phyloP scores from a whole-genome alignment of 2,113 vertebrate species.

The Theristicus caerulescens region DNA sequence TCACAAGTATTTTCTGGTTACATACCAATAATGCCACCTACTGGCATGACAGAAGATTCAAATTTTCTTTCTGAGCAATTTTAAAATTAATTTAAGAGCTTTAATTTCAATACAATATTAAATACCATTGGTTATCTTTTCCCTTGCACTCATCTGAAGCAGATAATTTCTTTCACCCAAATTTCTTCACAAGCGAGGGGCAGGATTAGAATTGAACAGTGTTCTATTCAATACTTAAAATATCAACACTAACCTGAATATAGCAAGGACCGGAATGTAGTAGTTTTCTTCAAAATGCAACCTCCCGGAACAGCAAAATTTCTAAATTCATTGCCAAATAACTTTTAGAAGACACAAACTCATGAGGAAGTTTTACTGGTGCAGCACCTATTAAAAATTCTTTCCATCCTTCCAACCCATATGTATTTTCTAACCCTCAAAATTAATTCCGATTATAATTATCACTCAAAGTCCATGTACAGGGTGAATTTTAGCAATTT shows the following conservation, averaged over 20 bases:
- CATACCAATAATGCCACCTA: conserved; percentile 44
- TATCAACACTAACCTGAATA: neutral
- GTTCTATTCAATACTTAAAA: neutral
- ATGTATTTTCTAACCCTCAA: neutral
- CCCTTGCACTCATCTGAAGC: neutral
- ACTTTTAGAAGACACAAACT: neutral
- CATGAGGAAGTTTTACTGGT: neutral
- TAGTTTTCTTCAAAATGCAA: neutral
- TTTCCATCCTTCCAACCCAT: neutral
- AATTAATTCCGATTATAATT: neutral
- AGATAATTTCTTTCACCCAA: neutral
- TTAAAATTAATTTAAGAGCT: neutral
- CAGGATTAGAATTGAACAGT: neutral
- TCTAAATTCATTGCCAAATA: neutral
- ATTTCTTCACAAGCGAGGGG: neutral
- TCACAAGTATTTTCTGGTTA: neutral
- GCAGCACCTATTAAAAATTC: neutral
- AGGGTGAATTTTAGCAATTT: neutral
- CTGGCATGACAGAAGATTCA: neutral
- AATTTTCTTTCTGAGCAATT: neutral
- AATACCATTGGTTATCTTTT: neutral
- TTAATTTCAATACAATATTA: neutral
- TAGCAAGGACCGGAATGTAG: neutral
- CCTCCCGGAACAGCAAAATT: neutral
- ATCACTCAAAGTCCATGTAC: neutral